Evolutionary conservation across 2,797 vertebrate genomes (phyloP).

Genomic region (Myotis findleyi): DNA sequence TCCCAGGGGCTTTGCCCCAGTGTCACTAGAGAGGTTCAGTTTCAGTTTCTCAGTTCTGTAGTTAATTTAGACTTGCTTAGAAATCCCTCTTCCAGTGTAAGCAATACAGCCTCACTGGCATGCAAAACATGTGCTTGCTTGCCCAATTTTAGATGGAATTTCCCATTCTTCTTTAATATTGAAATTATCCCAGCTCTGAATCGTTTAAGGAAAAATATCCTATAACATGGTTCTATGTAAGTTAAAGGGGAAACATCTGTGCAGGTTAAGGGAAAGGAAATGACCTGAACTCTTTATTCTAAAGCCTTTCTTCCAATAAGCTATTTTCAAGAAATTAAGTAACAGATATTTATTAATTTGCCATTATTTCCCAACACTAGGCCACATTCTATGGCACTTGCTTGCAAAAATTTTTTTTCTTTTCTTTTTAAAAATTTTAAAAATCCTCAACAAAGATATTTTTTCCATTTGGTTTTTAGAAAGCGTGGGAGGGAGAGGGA

Average conservation of each 20-base stretch:
- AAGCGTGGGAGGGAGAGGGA: too few species aligned
- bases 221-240: neutral
- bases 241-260: neutral
- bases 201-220: neutral
- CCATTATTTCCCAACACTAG: neutral
- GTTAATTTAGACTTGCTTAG: neutral
- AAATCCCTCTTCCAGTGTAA: neutral
- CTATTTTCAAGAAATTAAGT: slow-evolving; percentile 30
- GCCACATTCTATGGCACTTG: neutral
- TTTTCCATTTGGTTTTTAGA: too few species aligned
- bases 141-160: neutral
- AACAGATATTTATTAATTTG: slow-evolving; percentile 47
- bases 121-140: neutral
- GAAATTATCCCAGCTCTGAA: neutral
- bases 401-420: neutral
- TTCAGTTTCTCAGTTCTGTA: neutral
- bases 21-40: neutral
- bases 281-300: neutral
- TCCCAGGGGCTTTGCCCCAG: neutral
- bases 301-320: neutral
- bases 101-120: neutral
- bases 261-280: neutral
- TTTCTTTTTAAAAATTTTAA: too few species aligned
- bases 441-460: too few species aligned
- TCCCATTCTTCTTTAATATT: neutral